Base-by-base conservation (phyloP, 2,113 vertebrate species). In the Propithecus coquereli region DNA sequence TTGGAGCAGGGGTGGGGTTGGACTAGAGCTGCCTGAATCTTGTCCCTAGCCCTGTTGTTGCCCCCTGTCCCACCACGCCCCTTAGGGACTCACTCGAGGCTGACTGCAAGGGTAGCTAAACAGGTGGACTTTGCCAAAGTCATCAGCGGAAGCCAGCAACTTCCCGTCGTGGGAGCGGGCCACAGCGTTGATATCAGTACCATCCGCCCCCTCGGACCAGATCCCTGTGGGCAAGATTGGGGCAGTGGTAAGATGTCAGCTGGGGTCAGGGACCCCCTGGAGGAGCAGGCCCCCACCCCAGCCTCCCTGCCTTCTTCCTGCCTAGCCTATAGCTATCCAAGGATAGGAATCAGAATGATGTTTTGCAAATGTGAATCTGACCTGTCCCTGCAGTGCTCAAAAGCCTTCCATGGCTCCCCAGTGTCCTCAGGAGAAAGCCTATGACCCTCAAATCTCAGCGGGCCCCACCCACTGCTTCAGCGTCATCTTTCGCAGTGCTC, bases 121-220 rank as follows among this genome's bases (percentile, higher is more conserved):
- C 98, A 99, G 98, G 98, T 99, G 99, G 94, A 99, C 99, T 99
- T 99, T 99, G 98, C 99, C 99, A 83, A 99, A 99, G 98, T 99
- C 99, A 50, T 99, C 99, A 1, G 99, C 99, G 0, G 99, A 99
- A 45, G 98, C 99, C 98, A 99, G 97, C 94, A 99, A 98, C 87
- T 99, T 98, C 20, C 98, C 85, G 20, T 99, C 98, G 52, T 99
- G 98, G 96, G 99, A 99, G 95, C 99, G 98, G 95, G 99, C 99
- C 96, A 99, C 99, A 0, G 99, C 99, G 13, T 99, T 99, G 96
- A 99, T 99, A 95, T 99, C 99, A 0, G 99, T 99, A 22, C 99
- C 99, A 22, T 99, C 99, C 0, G 99, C 99, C 2, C 99, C 99
- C 23, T 99, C 99, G 0, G 99, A 99, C 99, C 99, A 99, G 80